Conservation (phyloP, 2,888 invertebrate genomes). For the Acanthopleura granulata region DNA sequence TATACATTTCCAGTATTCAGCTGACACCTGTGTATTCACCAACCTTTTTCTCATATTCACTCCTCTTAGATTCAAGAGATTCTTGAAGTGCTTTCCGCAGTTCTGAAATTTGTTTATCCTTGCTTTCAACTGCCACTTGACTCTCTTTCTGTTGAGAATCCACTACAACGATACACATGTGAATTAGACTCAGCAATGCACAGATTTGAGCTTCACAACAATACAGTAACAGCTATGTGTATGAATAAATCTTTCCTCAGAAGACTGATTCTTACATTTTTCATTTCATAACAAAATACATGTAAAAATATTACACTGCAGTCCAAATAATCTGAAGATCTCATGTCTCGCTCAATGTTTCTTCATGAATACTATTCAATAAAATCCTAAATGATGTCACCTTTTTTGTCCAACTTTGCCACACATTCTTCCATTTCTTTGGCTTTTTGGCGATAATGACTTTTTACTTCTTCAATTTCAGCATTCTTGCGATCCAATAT, state of each 20-base stretch:
- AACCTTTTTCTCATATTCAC: constrained; percentile 65
- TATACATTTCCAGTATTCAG: background rate
- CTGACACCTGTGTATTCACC: background rate
- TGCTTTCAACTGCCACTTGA: constrained; percentile 54
- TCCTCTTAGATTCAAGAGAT: constrained; percentile 49
- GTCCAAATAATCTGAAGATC: no score
- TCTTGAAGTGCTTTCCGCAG: constrained; percentile 61
- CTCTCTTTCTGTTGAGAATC: constrained; percentile 60
- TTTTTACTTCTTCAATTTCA: constrained; percentile 67
- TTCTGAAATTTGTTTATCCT: constrained; percentile 63
- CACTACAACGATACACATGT: constrained; percentile 40
- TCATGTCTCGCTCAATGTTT: no score
- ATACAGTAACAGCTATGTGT: background rate
- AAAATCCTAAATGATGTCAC: constrained; percentile 35
- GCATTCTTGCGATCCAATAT: constrained; percentile 67
- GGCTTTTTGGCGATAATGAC: constrained; percentile 60
- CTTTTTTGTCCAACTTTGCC: constrained; percentile 62
- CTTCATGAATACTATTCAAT: no score
- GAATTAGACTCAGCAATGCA: background rate
- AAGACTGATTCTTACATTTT: no score
- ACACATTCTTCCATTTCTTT: constrained; percentile 63
- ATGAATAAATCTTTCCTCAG: background rate
- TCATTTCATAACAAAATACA: no score
- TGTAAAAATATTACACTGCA: no score
- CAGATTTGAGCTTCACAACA: background rate